Evolutionary conservation across 1,140 invertebrate species (phyloP).

Genomic region (Branchinecta lindahli): DNA sequence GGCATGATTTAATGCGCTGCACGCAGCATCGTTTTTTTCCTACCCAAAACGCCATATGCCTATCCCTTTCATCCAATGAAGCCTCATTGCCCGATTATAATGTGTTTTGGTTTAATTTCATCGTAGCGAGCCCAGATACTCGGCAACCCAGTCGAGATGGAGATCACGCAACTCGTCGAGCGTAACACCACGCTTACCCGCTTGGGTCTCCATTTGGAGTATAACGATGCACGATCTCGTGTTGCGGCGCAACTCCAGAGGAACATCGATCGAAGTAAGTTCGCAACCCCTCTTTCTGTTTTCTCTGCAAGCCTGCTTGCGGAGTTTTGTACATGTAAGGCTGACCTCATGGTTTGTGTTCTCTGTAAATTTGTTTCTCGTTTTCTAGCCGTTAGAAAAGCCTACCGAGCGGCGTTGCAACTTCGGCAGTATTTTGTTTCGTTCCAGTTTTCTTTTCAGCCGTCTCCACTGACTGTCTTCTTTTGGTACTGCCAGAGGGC

Average conservation of each 20-base stretch:
- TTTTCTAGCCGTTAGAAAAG: too few species aligned
- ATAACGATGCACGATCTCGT: conserved; percentile 82
- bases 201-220: conserved; percentile 86
- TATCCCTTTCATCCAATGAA: too few species aligned
- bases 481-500: too few species aligned
- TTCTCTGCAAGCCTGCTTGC: background rate
- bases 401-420: too few species aligned
- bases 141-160: conserved; percentile 96
- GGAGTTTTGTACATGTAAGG: conserved; percentile 1
- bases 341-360: background rate
- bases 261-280: conserved; percentile 93
- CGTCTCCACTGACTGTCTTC: too few species aligned
- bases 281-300: conserved; percentile 19
- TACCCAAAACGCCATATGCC: too few species aligned
- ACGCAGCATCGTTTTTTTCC: too few species aligned
- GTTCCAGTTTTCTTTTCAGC: too few species aligned
- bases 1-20: too few species aligned
- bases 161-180: conserved; percentile 81
- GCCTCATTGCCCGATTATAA: too few species aligned
- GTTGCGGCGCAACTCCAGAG: conserved; percentile 81
- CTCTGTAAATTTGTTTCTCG: too few species aligned
- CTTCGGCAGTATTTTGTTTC: too few species aligned
- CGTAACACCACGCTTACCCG: conserved; percentile 79
- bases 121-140: conserved; percentile 76
- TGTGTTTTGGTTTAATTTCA: background rate